Evolutionary conservation across 2,113 vertebrate genomes (phyloP).

Genomic region (Acinonyx jubatus): DNA sequence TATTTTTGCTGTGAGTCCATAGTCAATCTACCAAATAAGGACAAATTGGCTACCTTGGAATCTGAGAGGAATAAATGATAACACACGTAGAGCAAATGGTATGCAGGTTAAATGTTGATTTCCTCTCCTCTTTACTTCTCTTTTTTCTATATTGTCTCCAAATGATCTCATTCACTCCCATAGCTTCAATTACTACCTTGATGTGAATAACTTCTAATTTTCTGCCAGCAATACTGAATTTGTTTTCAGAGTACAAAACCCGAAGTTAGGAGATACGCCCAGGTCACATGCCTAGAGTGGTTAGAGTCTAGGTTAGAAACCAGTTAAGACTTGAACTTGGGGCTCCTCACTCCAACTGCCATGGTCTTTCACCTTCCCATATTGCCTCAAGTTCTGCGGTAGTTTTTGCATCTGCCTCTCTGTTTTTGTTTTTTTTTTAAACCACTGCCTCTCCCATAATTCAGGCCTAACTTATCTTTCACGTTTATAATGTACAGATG

Average conservation of each 20-base stretch:
- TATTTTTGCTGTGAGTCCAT: constrained; percentile 3
- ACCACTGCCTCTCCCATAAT: not conserved
- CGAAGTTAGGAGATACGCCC: not conserved
- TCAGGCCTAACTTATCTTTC: not conserved
- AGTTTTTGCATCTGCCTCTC: not conserved
- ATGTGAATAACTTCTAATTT: not conserved
- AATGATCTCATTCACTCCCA: not conserved
- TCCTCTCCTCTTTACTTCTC: not conserved
- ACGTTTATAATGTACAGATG: not conserved
- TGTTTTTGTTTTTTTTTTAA: not conserved
- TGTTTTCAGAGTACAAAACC: not conserved
- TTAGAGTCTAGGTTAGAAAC: not conserved
- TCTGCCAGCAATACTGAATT: not conserved
- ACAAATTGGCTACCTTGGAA: not conserved
- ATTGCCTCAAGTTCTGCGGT: not conserved
- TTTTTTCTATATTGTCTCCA: not conserved
- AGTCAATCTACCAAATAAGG: not conserved
- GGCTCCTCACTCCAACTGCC: not conserved
- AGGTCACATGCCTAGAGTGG: not conserved
- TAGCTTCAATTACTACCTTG: not conserved
- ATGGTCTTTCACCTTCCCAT: not conserved
- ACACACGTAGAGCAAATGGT: not conserved
- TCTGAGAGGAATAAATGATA: not conserved
- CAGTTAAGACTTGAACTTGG: not conserved
- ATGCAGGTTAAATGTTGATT: not conserved